These are phyloP conservation scores for Haemorhous mexicanus DNA, from an alignment of 2,113 vertebrate species.

Conservation along the genomic window DNA sequence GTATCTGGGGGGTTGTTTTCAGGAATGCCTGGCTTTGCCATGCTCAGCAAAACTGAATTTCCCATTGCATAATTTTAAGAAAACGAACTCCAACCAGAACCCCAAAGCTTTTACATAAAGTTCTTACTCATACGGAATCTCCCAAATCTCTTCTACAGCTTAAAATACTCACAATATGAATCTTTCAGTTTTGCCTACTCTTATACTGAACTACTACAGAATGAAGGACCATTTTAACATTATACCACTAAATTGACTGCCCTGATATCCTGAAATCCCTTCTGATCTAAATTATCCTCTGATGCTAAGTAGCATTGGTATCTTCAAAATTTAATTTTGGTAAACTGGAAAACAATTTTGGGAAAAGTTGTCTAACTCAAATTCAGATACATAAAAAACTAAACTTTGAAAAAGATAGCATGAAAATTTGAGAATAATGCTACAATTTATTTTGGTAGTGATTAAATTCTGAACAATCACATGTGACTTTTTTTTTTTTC, in stretches of 20 bases:
- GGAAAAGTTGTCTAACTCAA: background rate
- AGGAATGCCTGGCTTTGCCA: background rate
- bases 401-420: background rate
- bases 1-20: background rate
- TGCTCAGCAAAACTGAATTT: background rate
- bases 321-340: background rate
- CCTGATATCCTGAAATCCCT: background rate
- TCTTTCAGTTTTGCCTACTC: background rate
- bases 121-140: background rate
- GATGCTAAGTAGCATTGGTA: background rate
- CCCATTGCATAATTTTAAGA: background rate
- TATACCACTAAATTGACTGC: background rate
- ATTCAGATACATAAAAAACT: background rate
- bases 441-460: background rate
- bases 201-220: background rate
- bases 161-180: background rate
- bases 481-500: background rate
- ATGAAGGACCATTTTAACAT: background rate
- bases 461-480: background rate
- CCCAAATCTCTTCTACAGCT: background rate
- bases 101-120: background rate
- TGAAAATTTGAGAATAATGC: background rate
- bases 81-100: background rate
- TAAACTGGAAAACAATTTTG: background rate
- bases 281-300: background rate